Evolutionary conservation across 2,888 invertebrate genomes (phyloP).

Genomic region (Steinernema carpocapsae): DNA sequence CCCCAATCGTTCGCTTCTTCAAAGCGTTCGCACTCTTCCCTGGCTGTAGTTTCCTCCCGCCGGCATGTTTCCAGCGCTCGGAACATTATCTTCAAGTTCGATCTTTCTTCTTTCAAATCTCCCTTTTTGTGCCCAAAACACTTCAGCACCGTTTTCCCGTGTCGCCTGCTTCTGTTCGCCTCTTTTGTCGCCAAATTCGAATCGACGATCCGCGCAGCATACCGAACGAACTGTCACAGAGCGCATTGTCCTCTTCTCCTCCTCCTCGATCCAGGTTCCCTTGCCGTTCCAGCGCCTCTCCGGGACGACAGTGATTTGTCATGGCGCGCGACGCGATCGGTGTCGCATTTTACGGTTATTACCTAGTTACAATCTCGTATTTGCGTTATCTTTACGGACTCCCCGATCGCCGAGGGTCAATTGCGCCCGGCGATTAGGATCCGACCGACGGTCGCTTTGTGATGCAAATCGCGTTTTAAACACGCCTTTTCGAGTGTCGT

Average conservation of each 20-base stretch:
- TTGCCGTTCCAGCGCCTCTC: too few species aligned
- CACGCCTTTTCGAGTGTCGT: conserved; percentile 14
- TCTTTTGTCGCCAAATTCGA: background rate
- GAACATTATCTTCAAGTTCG: background rate
- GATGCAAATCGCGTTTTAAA: conserved; percentile 17
- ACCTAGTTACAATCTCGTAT: conserved; percentile 26
- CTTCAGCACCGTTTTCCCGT: background rate
- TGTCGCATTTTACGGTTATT: conserved; percentile 9
- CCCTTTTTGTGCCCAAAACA: background rate
- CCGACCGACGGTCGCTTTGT: conserved; percentile 26
- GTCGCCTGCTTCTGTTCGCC: background rate
- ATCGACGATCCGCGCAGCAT: background rate
- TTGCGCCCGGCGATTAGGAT: background rate
- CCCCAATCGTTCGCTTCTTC: too few species aligned
- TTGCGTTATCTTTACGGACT: conserved; percentile 28
- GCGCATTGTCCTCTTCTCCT: background rate
- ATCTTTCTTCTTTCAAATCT: background rate
- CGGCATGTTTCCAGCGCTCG: background rate
- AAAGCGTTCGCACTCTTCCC: too few species aligned
- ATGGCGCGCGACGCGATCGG: background rate
- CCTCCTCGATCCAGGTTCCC: background rate
- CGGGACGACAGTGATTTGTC: too few species aligned
- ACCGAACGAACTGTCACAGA: background rate
- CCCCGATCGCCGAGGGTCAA: background rate
- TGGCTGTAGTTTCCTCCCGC: too few species aligned